Evolutionary conservation across 2,797 vertebrate genomes (phyloP).

Genomic region (Valencia hispanica): DNA sequence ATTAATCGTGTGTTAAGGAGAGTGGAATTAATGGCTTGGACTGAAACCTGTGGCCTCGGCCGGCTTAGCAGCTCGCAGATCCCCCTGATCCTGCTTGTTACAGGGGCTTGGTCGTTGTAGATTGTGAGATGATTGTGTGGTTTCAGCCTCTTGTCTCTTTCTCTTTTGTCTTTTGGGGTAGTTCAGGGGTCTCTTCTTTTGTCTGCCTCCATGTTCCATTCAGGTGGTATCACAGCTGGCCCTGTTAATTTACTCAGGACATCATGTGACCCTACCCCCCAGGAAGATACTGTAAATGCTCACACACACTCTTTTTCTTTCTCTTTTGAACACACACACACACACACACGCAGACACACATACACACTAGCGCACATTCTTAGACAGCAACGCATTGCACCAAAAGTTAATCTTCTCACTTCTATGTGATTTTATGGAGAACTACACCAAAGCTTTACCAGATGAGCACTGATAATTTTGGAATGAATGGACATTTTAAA

Average conservation of each 20-base stretch:
- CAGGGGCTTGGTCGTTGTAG: conserved; percentile 81
- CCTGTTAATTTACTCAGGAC: conserved; percentile 81
- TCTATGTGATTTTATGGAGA: background rate
- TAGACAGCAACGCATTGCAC: background rate
- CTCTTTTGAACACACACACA: background rate
- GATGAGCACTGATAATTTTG: too few relatives aligned
- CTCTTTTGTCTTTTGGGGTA: conserved; percentile 81
- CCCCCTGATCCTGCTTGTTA: conserved; percentile 83
- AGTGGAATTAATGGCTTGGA: conserved; percentile 83
- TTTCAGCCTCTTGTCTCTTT: conserved; percentile 81
- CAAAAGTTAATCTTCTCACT: background rate
- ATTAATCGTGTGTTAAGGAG: conserved; percentile 82
- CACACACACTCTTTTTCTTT: conserved; percentile 23
- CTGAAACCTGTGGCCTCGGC: conserved; percentile 76
- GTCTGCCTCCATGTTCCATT: conserved; percentile 86
- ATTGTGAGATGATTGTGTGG: conserved; percentile 81
- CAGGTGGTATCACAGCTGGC: conserved; percentile 96
- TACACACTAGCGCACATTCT: background rate
- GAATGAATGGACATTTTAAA: too few relatives aligned
- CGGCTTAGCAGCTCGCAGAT: conserved; percentile 77
- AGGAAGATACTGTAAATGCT: conserved; percentile 80
- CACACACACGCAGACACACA: background rate
- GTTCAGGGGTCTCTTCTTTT: conserved; percentile 74
- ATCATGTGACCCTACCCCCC: conserved; percentile 75
- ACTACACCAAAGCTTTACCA: background rate